phyloP scores from a whole-genome alignment of 1,140 invertebrate species.

The Drosophila jambulina region DNA sequence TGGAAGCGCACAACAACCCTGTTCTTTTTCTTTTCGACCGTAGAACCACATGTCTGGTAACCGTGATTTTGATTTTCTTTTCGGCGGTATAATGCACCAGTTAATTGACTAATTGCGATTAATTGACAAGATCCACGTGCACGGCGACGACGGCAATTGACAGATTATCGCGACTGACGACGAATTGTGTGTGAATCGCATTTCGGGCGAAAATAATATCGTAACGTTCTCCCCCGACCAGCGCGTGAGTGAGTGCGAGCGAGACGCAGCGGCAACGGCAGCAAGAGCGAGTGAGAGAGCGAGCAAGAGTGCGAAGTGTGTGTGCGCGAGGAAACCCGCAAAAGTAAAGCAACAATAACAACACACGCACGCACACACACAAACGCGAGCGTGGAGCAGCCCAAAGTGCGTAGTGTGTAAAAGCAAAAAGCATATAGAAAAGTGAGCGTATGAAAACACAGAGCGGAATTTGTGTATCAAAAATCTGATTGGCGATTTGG shows the following conservation, averaged over 20 bases:
- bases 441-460: conserved; percentile 9
- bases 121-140: conserved; percentile 57
- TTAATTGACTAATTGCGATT: conserved; percentile 67
- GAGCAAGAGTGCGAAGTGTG: conserved; percentile 46
- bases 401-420: conserved; percentile 49
- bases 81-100: conserved; percentile 78
- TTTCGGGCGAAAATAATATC: conserved; percentile 59
- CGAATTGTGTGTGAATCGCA: conserved; percentile 51
- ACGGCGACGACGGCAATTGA: conserved; percentile 63
- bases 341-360: conserved; percentile 61
- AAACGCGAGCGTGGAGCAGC: conserved; percentile 11
- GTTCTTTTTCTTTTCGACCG: conserved; percentile 83
- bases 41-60: conserved; percentile 85
- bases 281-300: conserved; percentile 28
- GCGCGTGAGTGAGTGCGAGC: conserved; percentile 74
- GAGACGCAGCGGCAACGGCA: conserved; percentile 48
- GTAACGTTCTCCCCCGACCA: conserved; percentile 69
- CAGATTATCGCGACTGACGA: conserved; percentile 60
- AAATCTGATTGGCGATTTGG: conserved; percentile 11
- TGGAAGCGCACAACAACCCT: conserved; percentile 15
- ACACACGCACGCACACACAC: conserved; percentile 34
- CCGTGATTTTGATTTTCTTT: conserved; percentile 78
- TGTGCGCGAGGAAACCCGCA: conserved; percentile 61
- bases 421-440: conserved; percentile 11
- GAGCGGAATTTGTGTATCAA: conserved; percentile 28